These are phyloP conservation scores for Laticauda laticaudata DNA, from an alignment of 2,113 vertebrate species.

Conservation along the genomic window DNA sequence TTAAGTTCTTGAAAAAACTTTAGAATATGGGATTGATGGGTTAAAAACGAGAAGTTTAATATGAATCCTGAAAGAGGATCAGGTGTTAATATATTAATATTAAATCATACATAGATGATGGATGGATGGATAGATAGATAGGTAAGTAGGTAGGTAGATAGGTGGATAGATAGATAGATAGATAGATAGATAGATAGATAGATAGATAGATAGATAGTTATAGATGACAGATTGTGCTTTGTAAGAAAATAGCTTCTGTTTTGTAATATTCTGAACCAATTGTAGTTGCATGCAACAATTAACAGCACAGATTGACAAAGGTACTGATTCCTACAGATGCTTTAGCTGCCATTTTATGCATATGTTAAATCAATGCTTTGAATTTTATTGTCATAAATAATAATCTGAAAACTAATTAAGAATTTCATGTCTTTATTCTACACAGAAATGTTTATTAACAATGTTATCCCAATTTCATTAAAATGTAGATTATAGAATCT, in stretches of 20 bases:
- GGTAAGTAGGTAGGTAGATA: too few species aligned
- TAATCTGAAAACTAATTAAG: background rate
- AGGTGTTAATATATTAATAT: conserved; percentile 44
- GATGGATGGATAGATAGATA: too few species aligned
- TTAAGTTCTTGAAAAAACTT: conserved; percentile 38
- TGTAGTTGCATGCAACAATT: background rate
- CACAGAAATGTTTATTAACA: background rate
- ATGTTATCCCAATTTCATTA: background rate
- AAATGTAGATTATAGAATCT: background rate
- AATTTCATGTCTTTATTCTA: background rate
- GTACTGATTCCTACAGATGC: background rate
- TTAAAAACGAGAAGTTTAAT: conserved; percentile 20
- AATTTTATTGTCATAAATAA: background rate
- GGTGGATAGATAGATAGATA: background rate
- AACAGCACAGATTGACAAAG: background rate
- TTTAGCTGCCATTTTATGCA: background rate
- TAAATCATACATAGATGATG: conserved; percentile 6
- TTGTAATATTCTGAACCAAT: background rate
- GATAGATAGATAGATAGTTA: background rate
- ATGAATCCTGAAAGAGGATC: conserved; percentile 30
- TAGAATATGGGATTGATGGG: conserved; percentile 12
- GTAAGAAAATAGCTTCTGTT: background rate
- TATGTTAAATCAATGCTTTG: background rate
- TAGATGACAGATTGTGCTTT: conserved; percentile 2
- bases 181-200: background rate